These are phyloP conservation scores for Armadillidium nasatum DNA, from an alignment of 1,140 invertebrate species.

Conservation along the genomic window DNA sequence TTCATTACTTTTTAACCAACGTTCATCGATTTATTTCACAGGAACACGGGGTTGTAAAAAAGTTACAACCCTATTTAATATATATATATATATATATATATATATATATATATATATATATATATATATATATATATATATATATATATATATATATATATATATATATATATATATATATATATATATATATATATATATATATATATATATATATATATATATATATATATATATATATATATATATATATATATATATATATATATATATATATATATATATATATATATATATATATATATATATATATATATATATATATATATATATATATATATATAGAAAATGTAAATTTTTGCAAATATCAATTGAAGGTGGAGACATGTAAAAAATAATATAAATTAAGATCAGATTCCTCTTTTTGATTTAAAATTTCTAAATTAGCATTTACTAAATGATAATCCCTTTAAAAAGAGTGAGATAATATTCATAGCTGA, in stretches of 20 bases:
- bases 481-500: too few relatives aligned
- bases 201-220: slow-evolving; percentile 15
- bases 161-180: slow-evolving; percentile 7
- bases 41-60: too few relatives aligned
- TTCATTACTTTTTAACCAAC: too few relatives aligned
- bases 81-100: slow-evolving; percentile 15
- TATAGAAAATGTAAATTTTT: too few relatives aligned
- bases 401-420: too few relatives aligned
- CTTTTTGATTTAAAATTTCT: too few relatives aligned
- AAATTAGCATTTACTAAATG: too few relatives aligned
- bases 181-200: slow-evolving; percentile 1
- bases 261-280: slow-evolving; percentile 15
- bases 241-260: slow-evolving; percentile 13
- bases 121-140: slow-evolving; percentile 15
- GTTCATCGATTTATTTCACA: too few relatives aligned
- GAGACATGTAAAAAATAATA: too few relatives aligned
- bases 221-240: slow-evolving; percentile 15
- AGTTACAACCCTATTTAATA: background rate
- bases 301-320: slow-evolving; percentile 13
- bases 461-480: too few relatives aligned
- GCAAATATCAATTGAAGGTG: background rate
- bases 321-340: slow-evolving; percentile 11
- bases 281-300: slow-evolving; percentile 15
- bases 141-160: slow-evolving; percentile 6
- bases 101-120: slow-evolving; percentile 15